These are phyloP conservation scores for Fratercula arctica DNA, from an alignment of 2,797 vertebrate genomes.

Conservation along the genomic window DNA sequence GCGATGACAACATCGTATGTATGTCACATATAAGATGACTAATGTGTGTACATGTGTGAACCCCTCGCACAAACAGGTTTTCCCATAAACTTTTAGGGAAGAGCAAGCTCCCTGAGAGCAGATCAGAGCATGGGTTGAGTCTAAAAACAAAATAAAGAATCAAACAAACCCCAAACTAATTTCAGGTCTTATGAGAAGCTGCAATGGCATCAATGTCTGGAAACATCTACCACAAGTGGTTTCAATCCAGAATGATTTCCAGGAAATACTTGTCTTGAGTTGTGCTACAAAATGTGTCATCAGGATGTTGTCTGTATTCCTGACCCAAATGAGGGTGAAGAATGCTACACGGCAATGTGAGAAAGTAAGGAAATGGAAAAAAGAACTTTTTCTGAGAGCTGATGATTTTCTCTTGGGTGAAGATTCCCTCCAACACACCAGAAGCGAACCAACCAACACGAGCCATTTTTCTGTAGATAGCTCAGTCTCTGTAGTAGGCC, in stretches of 20 bases:
- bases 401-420: background rate
- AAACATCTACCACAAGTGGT: conserved; percentile 31
- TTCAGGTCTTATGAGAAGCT: conserved; percentile 22
- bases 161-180: background rate
- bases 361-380: background rate
- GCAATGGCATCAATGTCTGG: conserved; percentile 9
- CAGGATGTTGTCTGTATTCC: background rate
- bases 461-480: conserved; percentile 32
- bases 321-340: background rate
- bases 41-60: conserved; percentile 37
- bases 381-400: background rate
- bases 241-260: conserved; percentile 30
- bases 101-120: conserved; percentile 26
- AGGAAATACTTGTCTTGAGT: background rate
- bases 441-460: conserved; percentile 11
- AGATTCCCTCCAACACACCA: conserved; percentile 24
- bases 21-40: conserved; percentile 50
- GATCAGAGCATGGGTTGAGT: background rate
- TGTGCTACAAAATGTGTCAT: conserved; percentile 24
- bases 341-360: background rate
- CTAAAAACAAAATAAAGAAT: background rate
- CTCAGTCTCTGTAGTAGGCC: conserved; percentile 58
- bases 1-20: conserved; percentile 41
- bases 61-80: conserved; percentile 29
- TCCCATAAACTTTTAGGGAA: conserved; percentile 29